These are phyloP conservation scores for Oryzaephilus surinamensis DNA, from an alignment of 1,140 invertebrate species.

Conservation along the genomic window DNA sequence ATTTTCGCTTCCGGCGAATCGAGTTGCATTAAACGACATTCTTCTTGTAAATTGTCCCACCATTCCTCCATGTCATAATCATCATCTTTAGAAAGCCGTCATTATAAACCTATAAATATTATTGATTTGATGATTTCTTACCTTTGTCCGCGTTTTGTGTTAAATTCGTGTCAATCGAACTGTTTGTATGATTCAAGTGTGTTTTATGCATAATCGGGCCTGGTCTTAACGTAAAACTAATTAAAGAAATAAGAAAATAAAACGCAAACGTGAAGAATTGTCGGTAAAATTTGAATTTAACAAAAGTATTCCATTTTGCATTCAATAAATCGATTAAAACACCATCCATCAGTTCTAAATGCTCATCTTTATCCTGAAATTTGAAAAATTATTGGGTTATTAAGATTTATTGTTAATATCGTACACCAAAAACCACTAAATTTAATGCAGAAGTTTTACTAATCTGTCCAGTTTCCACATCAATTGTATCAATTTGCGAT, in stretches of 20 bases:
- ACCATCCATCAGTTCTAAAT: slow-evolving; percentile 92
- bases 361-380: slow-evolving; percentile 80
- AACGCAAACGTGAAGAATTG: slow-evolving; percentile 83
- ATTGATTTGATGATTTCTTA: not conserved
- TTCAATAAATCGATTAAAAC: slow-evolving; percentile 87
- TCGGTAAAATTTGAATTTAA: slow-evolving; percentile 87
- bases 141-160: no score
- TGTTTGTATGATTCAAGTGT: no score
- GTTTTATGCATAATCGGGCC: slow-evolving; percentile 42
- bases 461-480: slow-evolving; percentile 79
- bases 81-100: slow-evolving; percentile 19
- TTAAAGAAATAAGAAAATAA: slow-evolving; percentile 79
- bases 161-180: slow-evolving; percentile 5
- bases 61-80: slow-evolving; percentile 46
- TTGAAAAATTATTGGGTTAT: not conserved
- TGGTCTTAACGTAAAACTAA: slow-evolving; percentile 79
- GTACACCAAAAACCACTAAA: slow-evolving; percentile 96
- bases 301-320: slow-evolving; percentile 97
- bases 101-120: slow-evolving; percentile 2
- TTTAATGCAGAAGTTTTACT: slow-evolving; percentile 90
- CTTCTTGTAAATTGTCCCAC: slow-evolving; percentile 59
- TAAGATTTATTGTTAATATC: slow-evolving; percentile 20
- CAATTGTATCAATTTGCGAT: slow-evolving; percentile 93
- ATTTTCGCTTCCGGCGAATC: slow-evolving; percentile 47
- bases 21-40: slow-evolving; percentile 57